A percentile compares a stretch with the other conserved stretches of the same genome.
These are phyloP conservation scores for Mirounga angustirostris DNA, from an alignment of 2,113 vertebrate species.

Conservation along the genomic window DNA sequence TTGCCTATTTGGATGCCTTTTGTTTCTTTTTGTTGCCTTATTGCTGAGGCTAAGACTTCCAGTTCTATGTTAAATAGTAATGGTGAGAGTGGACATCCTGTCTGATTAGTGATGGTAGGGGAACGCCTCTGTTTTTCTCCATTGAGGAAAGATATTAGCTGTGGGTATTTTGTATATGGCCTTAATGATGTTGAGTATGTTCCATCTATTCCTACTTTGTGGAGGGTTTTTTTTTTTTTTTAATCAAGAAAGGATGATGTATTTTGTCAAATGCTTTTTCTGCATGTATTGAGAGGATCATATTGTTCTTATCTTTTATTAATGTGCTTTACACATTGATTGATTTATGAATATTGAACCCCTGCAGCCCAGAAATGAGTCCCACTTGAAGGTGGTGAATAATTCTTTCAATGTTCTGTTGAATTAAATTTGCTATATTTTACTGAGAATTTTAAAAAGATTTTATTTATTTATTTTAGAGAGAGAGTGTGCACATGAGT, in stretches of 20 bases:
- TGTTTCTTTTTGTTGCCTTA: not conserved
- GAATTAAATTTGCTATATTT: not conserved
- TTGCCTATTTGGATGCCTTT: not conserved
- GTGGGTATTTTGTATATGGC: not conserved
- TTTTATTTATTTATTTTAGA: too few relatives aligned
- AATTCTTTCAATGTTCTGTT: not conserved
- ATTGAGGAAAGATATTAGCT: not conserved
- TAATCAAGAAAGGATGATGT: not conserved
- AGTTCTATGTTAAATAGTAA: not conserved
- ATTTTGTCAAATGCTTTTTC: not conserved
- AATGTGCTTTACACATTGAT: not conserved
- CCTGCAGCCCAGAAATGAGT: not conserved
- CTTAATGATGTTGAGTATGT: not conserved
- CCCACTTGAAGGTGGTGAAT: not conserved
- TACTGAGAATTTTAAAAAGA: too few relatives aligned
- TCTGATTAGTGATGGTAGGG: not conserved
- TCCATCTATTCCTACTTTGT: not conserved
- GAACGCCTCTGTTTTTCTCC: not conserved
- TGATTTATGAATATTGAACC: not conserved
- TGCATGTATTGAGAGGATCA: not conserved
- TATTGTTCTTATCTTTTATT: not conserved
- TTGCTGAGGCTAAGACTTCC: not conserved
- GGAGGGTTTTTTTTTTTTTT: not conserved
- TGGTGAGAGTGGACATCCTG: not conserved
- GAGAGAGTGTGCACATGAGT: too few relatives aligned